Evolutionary conservation across 2,888 invertebrate species (phyloP), one percentile per base, ranked within the genome.

Genomic region (Lasioglossum zephyrum): DNA sequence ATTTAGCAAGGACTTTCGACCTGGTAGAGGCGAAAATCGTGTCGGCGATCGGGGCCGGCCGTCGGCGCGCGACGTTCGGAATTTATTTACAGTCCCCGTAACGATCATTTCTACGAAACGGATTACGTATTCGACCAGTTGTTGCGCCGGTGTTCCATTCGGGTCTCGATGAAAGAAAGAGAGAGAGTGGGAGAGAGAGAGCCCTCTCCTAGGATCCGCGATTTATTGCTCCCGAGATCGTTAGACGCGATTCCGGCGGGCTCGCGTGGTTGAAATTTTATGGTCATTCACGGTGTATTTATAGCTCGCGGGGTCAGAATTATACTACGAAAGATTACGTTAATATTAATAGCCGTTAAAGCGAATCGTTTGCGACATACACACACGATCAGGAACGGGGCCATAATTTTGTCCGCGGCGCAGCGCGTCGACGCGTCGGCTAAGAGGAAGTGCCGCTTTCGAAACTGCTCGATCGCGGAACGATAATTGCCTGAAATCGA

Each of bases 61-160:
- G 60, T 1, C n/a, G 44, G 39, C 73, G 22, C 60, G 77, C 53
- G 53, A 26, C 66, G 70, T 44, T 31, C 60, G 60, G 53, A 77
- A 88, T 89, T 88, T 87, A 85, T 88, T 82, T 75, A 60, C 84
- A 80, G 79, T 22, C 77, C 73, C 75, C 82, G 53, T 39, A 31
- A 39, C 75, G 85, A 82, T 86, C 77, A 39, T 86, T 83, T 82
- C 77, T 63, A 53, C 82, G 82, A 79, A 53, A 82, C 72, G 70
- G 81, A 90, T 89, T 89, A 84, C 81, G 88, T 82, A 72, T 82
- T 76, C 88, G 79, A 77, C 74, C 73, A 70, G 78, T 66, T 76
- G 78, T 79, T 78, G 86, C 84, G 77, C 73, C 77, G 78, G 41
- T 49, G 53, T 53, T 85, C 77, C 85, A 63, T 80, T 81, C 66